Conservation (phyloP, 2,888 invertebrate genomes). For the Litoditis marina region DNA sequence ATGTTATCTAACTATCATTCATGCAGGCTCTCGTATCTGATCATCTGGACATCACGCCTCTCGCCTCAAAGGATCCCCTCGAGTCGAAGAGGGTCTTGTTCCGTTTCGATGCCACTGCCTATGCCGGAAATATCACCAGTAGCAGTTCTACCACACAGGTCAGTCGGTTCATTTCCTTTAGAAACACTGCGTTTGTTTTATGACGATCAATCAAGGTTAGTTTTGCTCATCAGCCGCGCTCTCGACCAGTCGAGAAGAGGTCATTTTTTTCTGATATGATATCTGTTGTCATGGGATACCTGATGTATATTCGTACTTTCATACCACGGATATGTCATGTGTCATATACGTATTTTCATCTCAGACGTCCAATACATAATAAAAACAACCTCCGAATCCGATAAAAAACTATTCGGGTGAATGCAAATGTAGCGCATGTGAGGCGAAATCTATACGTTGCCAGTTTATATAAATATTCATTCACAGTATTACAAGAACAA, state of each 20-base stretch:
- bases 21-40: constrained; percentile 46
- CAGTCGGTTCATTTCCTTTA: background rate
- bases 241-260: background rate
- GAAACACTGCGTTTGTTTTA: background rate
- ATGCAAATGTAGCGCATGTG: no score
- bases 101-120: constrained; percentile 52
- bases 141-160: constrained; percentile 24
- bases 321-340: no score
- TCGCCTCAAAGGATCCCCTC: constrained; percentile 21
- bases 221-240: no score
- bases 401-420: no score
- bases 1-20: background rate
- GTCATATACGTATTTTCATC: no score
- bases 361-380: no score
- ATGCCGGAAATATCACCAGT: constrained; percentile 29
- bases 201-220: background rate
- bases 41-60: constrained; percentile 51
- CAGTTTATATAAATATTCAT: background rate
- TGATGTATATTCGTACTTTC: no score
- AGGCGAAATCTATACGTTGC: no score
- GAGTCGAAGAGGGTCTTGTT: constrained; percentile 38
- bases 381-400: no score
- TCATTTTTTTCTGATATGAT: background rate
- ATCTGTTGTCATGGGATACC: no score
- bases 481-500: no score